Conservation (phyloP, 2,113 vertebrate genomes). For the Castor canadensis region DNA sequence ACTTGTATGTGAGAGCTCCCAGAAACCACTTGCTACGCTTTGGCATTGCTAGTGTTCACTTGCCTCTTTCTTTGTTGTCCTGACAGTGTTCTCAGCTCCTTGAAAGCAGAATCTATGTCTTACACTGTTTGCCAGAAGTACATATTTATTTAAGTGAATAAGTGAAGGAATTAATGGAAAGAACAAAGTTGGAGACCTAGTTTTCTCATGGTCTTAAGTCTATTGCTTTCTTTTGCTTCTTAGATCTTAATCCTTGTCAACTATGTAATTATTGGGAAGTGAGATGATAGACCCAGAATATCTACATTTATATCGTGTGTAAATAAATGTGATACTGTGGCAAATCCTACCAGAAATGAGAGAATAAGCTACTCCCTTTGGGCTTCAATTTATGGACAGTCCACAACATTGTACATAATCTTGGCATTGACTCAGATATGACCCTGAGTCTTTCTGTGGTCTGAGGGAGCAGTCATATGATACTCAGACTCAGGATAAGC, state of each 20-base stretch:
- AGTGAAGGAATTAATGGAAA: background rate
- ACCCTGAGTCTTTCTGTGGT: background rate
- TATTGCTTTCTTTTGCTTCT: background rate
- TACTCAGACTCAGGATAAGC: background rate
- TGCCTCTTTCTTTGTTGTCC: background rate
- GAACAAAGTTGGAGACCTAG: background rate
- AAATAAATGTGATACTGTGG: background rate
- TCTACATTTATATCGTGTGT: background rate
- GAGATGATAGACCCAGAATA: background rate
- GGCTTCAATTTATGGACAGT: background rate
- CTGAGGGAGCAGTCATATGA: background rate
- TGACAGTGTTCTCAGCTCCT: background rate
- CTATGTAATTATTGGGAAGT: background rate
- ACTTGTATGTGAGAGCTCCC: background rate
- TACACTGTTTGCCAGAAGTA: background rate
- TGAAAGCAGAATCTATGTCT: background rate
- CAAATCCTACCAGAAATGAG: background rate
- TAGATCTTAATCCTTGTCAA: background rate
- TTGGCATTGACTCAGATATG: background rate
- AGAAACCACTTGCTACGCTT: background rate
- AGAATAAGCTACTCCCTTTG: background rate
- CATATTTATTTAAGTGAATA: constrained; percentile 22
- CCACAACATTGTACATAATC: background rate
- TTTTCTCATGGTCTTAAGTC: background rate
- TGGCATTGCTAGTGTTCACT: background rate